A percentile compares a stretch with the other conserved stretches of the same genome.
Evolutionary conservation across 1,140 invertebrate genomes (phyloP).

Genomic region (Heliothis subflexa): DNA sequence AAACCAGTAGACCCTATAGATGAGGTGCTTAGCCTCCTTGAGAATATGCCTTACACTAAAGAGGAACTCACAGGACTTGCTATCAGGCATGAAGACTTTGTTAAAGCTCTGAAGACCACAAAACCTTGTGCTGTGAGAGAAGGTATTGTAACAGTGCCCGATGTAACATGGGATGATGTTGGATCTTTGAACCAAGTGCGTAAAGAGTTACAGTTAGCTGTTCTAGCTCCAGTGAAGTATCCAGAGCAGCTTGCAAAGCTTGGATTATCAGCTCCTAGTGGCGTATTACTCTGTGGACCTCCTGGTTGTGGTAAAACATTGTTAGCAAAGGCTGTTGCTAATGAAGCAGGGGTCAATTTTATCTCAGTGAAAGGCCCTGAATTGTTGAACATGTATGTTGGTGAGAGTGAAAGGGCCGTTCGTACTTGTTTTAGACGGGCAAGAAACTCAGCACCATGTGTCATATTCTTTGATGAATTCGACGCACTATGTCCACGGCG

Average conservation of each 20-base stretch:
- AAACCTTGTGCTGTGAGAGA: constrained; percentile 98
- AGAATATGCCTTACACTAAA: constrained; percentile 84
- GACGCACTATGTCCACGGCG: constrained; percentile 98
- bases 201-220: constrained; percentile 95
- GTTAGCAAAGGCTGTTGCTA: constrained; percentile 97
- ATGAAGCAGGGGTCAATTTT: constrained; percentile 98
- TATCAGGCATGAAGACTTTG: constrained; percentile 92
- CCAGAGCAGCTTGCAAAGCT: constrained; percentile 92
- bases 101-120: constrained; percentile 92
- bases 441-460: constrained; percentile 97
- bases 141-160: constrained; percentile 98
- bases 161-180: constrained; percentile 98
- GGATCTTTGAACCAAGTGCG: constrained; percentile 96
- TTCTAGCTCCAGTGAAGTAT: constrained; percentile 96
- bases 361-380: constrained; percentile 99
- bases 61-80: constrained; percentile 88
- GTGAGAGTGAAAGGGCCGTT: constrained; percentile 99
- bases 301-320: constrained; percentile 98
- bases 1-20: constrained; percentile 66
- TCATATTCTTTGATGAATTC: constrained; percentile 99
- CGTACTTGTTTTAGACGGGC: constrained; percentile 97
- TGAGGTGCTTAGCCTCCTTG: constrained; percentile 75
- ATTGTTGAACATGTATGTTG: constrained; percentile 99
- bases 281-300: constrained; percentile 96
- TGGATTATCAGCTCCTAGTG: constrained; percentile 93